Conservation (phyloP, 2,797 vertebrate species). For the Siniperca undulata region DNA sequence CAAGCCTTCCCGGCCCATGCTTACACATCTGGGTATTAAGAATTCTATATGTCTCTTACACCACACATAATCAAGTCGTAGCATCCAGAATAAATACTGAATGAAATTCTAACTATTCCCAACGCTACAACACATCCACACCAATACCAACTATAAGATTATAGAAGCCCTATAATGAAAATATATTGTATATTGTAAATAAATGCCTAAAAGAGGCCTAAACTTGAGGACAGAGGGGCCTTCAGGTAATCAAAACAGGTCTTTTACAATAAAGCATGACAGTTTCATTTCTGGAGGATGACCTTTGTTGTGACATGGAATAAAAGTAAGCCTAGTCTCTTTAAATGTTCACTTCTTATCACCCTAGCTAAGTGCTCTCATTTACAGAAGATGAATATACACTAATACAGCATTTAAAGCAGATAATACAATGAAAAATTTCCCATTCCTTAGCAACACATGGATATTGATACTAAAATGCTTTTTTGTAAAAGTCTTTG, state of each 20-base stretch:
- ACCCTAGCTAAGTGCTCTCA: background rate
- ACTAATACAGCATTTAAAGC: background rate
- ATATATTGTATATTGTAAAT: background rate
- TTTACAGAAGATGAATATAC: background rate
- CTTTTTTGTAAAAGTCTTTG: too few species aligned
- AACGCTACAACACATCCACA: background rate
- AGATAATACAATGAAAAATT: background rate
- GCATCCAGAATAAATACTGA: background rate
- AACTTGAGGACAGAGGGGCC: background rate
- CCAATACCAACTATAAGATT: background rate
- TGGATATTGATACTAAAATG: too few species aligned
- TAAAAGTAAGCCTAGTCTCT: background rate
- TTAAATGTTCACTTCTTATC: background rate
- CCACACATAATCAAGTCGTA: background rate
- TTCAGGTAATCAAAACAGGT: background rate
- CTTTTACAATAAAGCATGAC: background rate
- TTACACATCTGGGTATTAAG: background rate
- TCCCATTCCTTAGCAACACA: background rate
- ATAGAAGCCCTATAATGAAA: background rate
- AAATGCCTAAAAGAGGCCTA: background rate
- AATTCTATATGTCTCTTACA: background rate
- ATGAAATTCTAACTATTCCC: background rate
- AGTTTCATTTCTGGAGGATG: background rate
- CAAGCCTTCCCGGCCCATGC: background rate
- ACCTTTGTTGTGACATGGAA: background rate